These are phyloP conservation scores for Ooceraea biroi DNA, from an alignment of 1,140 invertebrate species.

Conservation along the genomic window DNA sequence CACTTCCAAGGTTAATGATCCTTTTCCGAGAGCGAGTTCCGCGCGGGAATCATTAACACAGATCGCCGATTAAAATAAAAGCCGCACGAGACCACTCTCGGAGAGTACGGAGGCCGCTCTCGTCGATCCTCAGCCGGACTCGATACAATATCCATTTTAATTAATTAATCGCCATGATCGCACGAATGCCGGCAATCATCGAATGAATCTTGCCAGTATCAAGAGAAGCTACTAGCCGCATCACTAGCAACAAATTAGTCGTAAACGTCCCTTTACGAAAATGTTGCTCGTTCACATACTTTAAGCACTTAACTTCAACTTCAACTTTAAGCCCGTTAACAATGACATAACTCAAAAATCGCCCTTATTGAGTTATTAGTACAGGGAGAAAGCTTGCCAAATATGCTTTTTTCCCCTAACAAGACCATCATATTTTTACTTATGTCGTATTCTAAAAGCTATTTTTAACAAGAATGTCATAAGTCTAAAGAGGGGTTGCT, in stretches of 20 bases:
- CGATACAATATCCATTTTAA: constrained; percentile 60
- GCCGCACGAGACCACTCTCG: constrained; percentile 21
- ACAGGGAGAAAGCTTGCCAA: too few relatives aligned
- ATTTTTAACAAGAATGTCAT: too few relatives aligned
- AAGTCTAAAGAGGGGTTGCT: too few relatives aligned
- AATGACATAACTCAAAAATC: too few relatives aligned
- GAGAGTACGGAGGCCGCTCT: constrained; percentile 7
- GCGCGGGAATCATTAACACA: constrained; percentile 61
- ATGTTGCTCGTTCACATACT: too few relatives aligned
- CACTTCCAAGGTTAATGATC: constrained; percentile 68
- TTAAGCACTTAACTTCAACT: too few relatives aligned
- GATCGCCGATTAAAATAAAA: constrained; percentile 62
- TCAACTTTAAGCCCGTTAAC: too few relatives aligned
- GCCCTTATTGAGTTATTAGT: too few relatives aligned
- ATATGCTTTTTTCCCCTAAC: too few relatives aligned
- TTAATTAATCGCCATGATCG: constrained; percentile 51
- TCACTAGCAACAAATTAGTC: constrained; percentile 41
- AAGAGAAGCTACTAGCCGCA: constrained; percentile 23
- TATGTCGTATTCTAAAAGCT: too few relatives aligned
- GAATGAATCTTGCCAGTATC: constrained; percentile 22
- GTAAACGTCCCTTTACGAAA: too few relatives aligned
- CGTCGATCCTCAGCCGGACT: constrained; percentile 39
- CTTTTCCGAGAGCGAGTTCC: constrained; percentile 64
- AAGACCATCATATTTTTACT: too few relatives aligned
- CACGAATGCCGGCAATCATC: constrained; percentile 23